Conservation (phyloP, 2,888 invertebrate genomes). For the Morpho helenor region DNA sequence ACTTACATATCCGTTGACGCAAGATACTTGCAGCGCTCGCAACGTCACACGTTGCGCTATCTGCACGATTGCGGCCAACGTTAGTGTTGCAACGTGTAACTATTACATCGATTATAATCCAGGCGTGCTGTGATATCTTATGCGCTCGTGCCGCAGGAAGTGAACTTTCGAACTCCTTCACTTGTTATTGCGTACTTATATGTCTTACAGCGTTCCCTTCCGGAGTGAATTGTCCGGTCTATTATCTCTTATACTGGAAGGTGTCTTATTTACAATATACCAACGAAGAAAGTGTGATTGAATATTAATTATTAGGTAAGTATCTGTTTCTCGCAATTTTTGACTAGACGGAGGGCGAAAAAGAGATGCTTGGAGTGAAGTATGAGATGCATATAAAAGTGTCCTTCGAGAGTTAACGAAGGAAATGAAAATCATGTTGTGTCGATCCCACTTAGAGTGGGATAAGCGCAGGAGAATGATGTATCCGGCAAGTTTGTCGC, state of each 20-base stretch:
- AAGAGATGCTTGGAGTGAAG: no score
- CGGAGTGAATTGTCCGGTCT: slow-evolving; percentile 21
- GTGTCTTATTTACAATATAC: no score
- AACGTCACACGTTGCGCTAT: slow-evolving; percentile 50
- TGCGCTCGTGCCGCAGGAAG: slow-evolving; percentile 52
- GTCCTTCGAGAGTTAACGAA: no score
- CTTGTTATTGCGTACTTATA: slow-evolving; percentile 32
- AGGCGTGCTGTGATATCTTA: slow-evolving; percentile 64
- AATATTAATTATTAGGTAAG: no score
- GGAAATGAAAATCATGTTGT: no score
- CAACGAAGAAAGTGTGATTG: no score
- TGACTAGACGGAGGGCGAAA: no score
- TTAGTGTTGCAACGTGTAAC: slow-evolving; percentile 58
- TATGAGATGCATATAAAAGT: no score
- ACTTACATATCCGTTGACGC: slow-evolving; percentile 17
- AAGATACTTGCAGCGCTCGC: slow-evolving; percentile 14
- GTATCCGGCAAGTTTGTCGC: no score
- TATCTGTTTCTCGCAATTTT: no score
- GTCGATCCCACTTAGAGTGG: no score
- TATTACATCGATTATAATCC: slow-evolving; percentile 66
- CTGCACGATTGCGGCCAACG: slow-evolving; percentile 66
- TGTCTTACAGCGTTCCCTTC: slow-evolving; percentile 21
- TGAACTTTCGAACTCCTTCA: slow-evolving; percentile 62
- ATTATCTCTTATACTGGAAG: neutral
- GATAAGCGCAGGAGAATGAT: no score